phyloP scores from a whole-genome alignment of 2,888 invertebrate genomes.

The Ctenicera cuprea region DNA sequence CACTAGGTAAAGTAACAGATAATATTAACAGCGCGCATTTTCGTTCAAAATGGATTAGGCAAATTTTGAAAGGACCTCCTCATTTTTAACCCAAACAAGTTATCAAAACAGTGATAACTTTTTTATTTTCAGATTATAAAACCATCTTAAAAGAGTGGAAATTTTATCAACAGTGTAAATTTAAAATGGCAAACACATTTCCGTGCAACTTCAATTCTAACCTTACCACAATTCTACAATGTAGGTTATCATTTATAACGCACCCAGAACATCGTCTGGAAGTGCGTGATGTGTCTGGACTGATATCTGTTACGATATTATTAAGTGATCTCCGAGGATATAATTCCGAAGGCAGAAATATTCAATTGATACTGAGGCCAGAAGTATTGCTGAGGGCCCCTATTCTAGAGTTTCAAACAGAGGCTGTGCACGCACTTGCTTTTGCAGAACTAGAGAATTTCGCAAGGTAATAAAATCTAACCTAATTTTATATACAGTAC shows the following conservation, averaged over 20 bases:
- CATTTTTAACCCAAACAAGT: too few species aligned
- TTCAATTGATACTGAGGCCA: background rate
- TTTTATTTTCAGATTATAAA: too few species aligned
- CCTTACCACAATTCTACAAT: too few species aligned
- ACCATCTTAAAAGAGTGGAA: too few species aligned
- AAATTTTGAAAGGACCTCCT: too few species aligned
- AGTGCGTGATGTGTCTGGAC: background rate
- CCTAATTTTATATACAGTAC: background rate
- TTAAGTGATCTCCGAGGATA: background rate
- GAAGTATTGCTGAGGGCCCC: background rate
- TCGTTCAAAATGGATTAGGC: background rate
- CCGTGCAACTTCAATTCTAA: too few species aligned
- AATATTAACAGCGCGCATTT: background rate
- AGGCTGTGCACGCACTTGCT: background rate
- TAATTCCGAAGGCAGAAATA: background rate
- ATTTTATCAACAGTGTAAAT: too few species aligned
- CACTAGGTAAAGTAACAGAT: background rate
- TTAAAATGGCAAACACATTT: too few species aligned
- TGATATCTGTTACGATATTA: background rate
- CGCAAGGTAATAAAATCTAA: background rate
- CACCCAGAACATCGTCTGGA: background rate
- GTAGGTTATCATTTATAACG: too few species aligned
- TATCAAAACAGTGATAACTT: background rate
- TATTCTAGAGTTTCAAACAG: background rate
- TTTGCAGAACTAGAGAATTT: background rate